Evolutionary conservation across 2,113 vertebrate genomes (phyloP), one percentile per base, ranked within the genome.

Genomic region (Pteronura brasiliensis): DNA sequence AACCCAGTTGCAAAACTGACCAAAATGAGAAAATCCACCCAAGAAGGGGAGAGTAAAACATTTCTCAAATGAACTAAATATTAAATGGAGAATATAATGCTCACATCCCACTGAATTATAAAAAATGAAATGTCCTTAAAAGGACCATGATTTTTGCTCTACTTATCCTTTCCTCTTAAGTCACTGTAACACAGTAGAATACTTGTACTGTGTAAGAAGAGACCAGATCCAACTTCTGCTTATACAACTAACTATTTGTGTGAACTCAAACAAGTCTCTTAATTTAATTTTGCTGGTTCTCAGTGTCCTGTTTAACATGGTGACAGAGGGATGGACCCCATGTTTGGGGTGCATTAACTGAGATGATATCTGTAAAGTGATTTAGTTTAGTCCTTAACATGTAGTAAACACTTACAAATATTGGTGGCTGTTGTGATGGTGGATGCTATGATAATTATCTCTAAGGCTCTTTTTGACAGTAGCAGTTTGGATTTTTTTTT

Each of bases 31-130:
- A 2, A 67, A 49, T 63, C 80, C 94, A 1, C 82, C 63, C 39
- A 42, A 13, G 55, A 91, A 91, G 15, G 20, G 27, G 31, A 52
- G 55, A 6, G 1, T 47, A 49, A 80, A 84, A 88, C 1, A 82
- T 4, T 94, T 94, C 49, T 92, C 23, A 81, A 94, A 52, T 82
- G 12, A 97, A 57, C 36, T 86, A 91, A 65, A 65, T 83, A 44
- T 69, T 77, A 20, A n/a, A 31, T 47, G 25, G 74, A 69, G 42
- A 87, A 72, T 31, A 8, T 49, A 74, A 63, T 65, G 52, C n/a
- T 96, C 20, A 52, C 23, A 31, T 42, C 11, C 3, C 39, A 44
- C 23, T 55, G 63, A 86, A 81, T 65, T 92, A 49, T 97, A 77
- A 88, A 96, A 88, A 17, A 42, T 71, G 29, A 57, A 57, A 88